Conservation (phyloP, 2,797 vertebrate genomes). For the Crossoptilon crossoptilon region DNA sequence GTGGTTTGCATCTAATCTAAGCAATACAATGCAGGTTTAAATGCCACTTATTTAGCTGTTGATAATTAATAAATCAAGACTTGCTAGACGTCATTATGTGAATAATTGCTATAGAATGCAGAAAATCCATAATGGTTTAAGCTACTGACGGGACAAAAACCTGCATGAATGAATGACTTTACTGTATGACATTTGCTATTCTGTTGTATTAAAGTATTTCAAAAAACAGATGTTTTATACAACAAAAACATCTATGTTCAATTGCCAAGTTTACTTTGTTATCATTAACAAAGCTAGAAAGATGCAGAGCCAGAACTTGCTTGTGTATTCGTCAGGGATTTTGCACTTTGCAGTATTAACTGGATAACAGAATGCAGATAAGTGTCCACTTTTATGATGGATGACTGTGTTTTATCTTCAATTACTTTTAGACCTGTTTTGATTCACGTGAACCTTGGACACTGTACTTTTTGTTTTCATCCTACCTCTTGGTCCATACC, state of each 20-base stretch:
- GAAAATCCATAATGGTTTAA: background rate
- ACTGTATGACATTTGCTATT: background rate
- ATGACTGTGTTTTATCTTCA: fast-evolving
- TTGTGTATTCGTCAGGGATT: background rate
- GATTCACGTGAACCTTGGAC: background rate
- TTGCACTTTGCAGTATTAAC: background rate
- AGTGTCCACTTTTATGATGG: background rate
- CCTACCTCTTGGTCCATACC: background rate
- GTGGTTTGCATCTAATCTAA: background rate
- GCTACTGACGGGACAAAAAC: background rate
- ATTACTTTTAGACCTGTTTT: background rate
- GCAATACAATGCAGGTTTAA: background rate
- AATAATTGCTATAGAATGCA: background rate
- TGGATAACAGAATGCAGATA: background rate
- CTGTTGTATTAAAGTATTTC: background rate
- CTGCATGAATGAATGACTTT: background rate
- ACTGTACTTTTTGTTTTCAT: background rate
- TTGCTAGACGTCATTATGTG: background rate
- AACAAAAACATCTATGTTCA: background rate
- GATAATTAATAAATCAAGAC: constrained; percentile 16
- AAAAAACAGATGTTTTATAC: background rate
- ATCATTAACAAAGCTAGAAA: background rate
- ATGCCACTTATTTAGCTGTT: background rate
- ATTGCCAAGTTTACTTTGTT: background rate
- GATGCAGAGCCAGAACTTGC: background rate